Evolutionary conservation across 1,140 invertebrate species (phyloP).

Genomic region (Sitobion miscanthi): DNA sequence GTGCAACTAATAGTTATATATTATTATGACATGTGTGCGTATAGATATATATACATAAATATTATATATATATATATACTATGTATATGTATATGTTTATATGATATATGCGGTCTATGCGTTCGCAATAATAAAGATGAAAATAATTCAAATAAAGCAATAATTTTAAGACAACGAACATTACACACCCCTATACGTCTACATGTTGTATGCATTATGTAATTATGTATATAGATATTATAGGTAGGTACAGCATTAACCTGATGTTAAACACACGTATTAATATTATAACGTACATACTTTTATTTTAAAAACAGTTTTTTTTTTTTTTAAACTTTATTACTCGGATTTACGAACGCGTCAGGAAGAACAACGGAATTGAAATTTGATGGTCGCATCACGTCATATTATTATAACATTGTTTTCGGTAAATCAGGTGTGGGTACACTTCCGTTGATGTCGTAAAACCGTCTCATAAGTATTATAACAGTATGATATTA

Average conservation of each 20-base stretch:
- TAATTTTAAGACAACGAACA: neutral
- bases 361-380: neutral
- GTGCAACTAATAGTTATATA: neutral
- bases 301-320: neutral
- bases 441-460: neutral
- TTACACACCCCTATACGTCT: neutral
- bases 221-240: neutral
- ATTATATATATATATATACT: neutral
- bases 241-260: neutral
- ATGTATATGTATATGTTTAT: too few relatives aligned
- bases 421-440: neutral
- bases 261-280: neutral
- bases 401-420: neutral
- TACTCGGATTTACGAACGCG: neutral
- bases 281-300: neutral
- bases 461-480: neutral
- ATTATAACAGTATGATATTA: neutral
- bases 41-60: neutral
- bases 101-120: neutral
- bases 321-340: neutral
- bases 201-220: too few relatives aligned
- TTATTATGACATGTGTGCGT: neutral
- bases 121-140: neutral
- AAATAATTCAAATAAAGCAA: neutral
- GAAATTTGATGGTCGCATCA: neutral